phyloP scores from a whole-genome alignment of 2,888 invertebrate genomes.

The Machimus atricapillus region DNA sequence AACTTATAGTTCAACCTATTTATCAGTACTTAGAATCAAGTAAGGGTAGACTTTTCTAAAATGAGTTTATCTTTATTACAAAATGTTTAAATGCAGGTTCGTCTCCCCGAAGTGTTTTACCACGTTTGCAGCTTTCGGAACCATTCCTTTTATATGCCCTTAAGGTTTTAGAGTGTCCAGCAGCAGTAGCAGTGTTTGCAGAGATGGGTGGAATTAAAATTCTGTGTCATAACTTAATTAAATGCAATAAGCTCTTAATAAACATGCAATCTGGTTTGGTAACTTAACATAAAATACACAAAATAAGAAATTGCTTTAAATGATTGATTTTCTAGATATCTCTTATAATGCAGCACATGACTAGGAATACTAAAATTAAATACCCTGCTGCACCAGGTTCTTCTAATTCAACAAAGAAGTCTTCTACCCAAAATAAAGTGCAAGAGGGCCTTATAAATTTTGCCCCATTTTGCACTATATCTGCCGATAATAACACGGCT shows the following conservation, averaged over 20 bases:
- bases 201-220: constrained; percentile 78
- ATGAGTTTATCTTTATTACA: not conserved
- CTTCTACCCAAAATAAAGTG: constrained; percentile 61
- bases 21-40: constrained; percentile 70
- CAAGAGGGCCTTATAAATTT: constrained; percentile 88
- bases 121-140: constrained; percentile 74
- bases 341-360: constrained; percentile 71
- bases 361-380: constrained; percentile 62
- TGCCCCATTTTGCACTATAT: constrained; percentile 84
- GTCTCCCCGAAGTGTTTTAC: constrained; percentile 58
- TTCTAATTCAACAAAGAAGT: constrained; percentile 60
- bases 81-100: constrained; percentile 52
- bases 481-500: constrained; percentile 83
- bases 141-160: constrained; percentile 85
- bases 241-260: constrained; percentile 75
- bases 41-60: constrained; percentile 45
- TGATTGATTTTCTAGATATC: constrained; percentile 54
- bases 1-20: constrained; percentile 79
- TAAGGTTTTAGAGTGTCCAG: constrained; percentile 78
- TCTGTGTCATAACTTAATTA: constrained; percentile 79
- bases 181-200: constrained; percentile 77
- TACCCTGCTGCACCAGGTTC: constrained; percentile 56
- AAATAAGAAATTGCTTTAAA: not conserved
- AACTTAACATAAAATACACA: constrained; percentile 67
- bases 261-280: constrained; percentile 74